phyloP scores from a whole-genome alignment of 2,888 invertebrate species.

The Mythimna loreyi region DNA sequence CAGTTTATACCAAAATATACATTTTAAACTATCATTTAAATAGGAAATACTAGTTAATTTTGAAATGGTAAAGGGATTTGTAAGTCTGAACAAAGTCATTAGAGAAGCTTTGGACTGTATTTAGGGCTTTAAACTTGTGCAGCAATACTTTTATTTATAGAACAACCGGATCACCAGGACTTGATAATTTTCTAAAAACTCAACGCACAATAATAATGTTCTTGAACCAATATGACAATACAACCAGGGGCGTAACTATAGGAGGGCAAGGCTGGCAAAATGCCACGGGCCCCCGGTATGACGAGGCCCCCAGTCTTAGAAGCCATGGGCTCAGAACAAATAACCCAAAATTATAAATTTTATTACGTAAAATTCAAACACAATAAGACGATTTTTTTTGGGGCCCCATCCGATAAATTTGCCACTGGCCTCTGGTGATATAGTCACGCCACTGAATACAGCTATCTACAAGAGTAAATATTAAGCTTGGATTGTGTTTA shows the following conservation, averaged over 20 bases:
- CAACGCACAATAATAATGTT: neutral
- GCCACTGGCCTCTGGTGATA: too few relatives aligned
- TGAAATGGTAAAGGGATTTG: constrained; percentile 32
- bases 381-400: too few relatives aligned
- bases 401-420: too few relatives aligned
- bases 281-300: too few relatives aligned
- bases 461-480: neutral
- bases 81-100: constrained; percentile 48
- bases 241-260: too few relatives aligned
- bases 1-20: constrained; percentile 76
- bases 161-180: neutral
- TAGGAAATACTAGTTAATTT: constrained; percentile 15
- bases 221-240: neutral
- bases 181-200: neutral
- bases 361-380: too few relatives aligned
- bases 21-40: constrained; percentile 65
- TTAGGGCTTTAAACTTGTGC: constrained; percentile 4
- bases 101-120: constrained; percentile 35
- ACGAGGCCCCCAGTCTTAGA: too few relatives aligned
- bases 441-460: too few relatives aligned
- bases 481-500: constrained; percentile 26
- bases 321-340: too few relatives aligned
- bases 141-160: neutral
- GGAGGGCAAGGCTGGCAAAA: too few relatives aligned
- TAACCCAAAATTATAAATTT: too few relatives aligned